These are phyloP conservation scores for Amphipyra berbera DNA, from an alignment of 2,888 invertebrate genomes.

Conservation along the genomic window DNA sequence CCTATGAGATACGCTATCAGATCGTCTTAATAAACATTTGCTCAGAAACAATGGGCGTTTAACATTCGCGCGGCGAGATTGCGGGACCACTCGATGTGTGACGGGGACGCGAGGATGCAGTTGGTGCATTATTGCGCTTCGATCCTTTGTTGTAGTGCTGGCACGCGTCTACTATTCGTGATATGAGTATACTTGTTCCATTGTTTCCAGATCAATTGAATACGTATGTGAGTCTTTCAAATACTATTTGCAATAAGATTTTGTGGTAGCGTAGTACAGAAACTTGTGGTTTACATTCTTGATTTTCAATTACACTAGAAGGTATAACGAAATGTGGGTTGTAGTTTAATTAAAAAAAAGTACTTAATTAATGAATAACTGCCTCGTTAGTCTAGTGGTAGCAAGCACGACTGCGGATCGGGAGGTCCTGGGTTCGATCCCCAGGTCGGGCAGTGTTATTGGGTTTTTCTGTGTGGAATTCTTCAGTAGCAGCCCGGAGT, in stretches of 20 bases:
- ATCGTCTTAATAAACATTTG: slow-evolving; percentile 89
- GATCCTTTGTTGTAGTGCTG: slow-evolving; percentile 72
- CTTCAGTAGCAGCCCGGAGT: too few species aligned
- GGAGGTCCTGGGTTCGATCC: too few species aligned
- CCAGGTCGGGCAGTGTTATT: too few species aligned
- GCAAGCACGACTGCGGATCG: too few species aligned
- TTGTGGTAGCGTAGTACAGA: slow-evolving; percentile 27
- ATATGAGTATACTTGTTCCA: slow-evolving; percentile 58
- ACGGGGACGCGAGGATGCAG: slow-evolving; percentile 61
- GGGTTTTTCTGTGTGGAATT: too few species aligned
- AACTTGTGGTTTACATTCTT: slow-evolving; percentile 9
- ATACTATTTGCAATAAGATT: slow-evolving; percentile 35
- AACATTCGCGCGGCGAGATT: slow-evolving; percentile 77
- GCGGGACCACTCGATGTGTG: slow-evolving; percentile 66
- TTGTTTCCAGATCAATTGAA: slow-evolving; percentile 53
- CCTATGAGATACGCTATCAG: slow-evolving; percentile 85
- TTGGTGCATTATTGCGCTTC: slow-evolving; percentile 73
- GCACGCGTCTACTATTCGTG: slow-evolving; percentile 63
- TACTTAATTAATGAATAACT: too few species aligned
- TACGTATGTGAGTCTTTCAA: slow-evolving; percentile 50
- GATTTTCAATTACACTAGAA: neutral
- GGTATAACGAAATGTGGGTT: too few species aligned
- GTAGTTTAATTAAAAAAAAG: too few species aligned
- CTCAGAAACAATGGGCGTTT: slow-evolving; percentile 84
- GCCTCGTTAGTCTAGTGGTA: too few species aligned